Evolutionary conservation across 2,888 invertebrate genomes (phyloP).

Genomic region (Seladonia tumulorum): DNA sequence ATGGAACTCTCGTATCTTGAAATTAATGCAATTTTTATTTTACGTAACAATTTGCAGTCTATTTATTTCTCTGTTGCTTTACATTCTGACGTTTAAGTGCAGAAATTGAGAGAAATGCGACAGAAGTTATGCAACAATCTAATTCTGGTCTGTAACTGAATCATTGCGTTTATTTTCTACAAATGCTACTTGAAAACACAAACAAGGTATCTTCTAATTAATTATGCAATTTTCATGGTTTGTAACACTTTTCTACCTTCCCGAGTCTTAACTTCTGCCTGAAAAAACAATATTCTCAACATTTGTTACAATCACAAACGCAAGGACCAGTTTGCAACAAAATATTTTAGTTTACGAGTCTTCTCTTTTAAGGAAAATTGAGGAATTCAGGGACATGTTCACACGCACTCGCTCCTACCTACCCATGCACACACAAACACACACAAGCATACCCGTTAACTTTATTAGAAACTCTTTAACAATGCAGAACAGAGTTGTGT

Average conservation of each 20-base stretch:
- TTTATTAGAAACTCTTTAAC: conserved; percentile 25
- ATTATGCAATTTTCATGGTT: neutral
- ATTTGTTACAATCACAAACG: neutral
- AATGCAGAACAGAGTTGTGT: conserved; percentile 20
- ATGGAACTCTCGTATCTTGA: neutral
- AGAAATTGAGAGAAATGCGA: neutral
- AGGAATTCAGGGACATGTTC: neutral
- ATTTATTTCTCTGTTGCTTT: neutral
- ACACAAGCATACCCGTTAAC: conserved; percentile 1
- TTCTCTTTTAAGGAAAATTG: neutral
- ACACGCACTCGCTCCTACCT: neutral
- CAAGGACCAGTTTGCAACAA: neutral
- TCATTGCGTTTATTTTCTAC: neutral
- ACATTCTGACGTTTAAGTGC: neutral
- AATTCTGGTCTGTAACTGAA: neutral
- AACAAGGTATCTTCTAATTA: neutral
- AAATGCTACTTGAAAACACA: neutral
- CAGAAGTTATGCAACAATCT: neutral
- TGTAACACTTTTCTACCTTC: neutral
- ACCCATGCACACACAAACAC: neutral
- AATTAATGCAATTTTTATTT: neutral
- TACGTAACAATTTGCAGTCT: neutral
- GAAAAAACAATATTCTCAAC: neutral
- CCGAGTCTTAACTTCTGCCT: neutral
- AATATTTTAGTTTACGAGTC: neutral